Conservation (phyloP, 2,888 invertebrate species). For the Venusia cambrica region DNA sequence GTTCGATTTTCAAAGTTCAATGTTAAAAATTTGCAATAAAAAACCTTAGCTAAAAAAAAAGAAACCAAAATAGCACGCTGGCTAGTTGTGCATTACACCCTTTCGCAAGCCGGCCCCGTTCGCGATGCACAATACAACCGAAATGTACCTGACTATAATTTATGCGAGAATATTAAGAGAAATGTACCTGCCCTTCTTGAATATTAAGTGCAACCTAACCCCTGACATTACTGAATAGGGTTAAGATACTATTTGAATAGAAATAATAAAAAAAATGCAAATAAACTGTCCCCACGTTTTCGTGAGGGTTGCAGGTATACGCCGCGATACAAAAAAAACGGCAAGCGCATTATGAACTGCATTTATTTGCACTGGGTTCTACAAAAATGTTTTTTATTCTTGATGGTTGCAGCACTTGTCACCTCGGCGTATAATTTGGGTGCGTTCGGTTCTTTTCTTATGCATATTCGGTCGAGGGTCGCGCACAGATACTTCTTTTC, state of each 20-base stretch:
- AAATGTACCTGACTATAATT: slow-evolving; percentile 82
- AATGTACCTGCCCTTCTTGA: slow-evolving; percentile 82
- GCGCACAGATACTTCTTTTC: slow-evolving; percentile 73
- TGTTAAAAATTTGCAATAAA: slow-evolving; percentile 29
- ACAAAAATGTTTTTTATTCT: slow-evolving; percentile 40
- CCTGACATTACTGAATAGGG: slow-evolving; percentile 80
- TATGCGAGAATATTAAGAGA: slow-evolving; percentile 81
- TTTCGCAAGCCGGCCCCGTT: slow-evolving; percentile 47
- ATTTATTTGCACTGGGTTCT: slow-evolving; percentile 41
- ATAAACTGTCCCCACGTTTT: slow-evolving; percentile 77
- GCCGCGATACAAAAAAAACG: slow-evolving; percentile 58
- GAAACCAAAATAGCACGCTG: slow-evolving; percentile 41
- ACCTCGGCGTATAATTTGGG: slow-evolving; percentile 78
- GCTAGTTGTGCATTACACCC: slow-evolving; percentile 38
- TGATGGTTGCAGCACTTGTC: slow-evolving; percentile 70
- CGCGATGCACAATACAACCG: slow-evolving; percentile 69
- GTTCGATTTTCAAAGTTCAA: slow-evolving; percentile 50
- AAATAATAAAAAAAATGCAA: slow-evolving; percentile 80
- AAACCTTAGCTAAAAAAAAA: slow-evolving; percentile 39
- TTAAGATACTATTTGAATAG: slow-evolving; percentile 79
- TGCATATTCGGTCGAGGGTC: slow-evolving; percentile 70
- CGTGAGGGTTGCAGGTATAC: slow-evolving; percentile 67
- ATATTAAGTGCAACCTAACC: slow-evolving; percentile 82
- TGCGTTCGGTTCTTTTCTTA: slow-evolving; percentile 68
- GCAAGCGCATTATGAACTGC: slow-evolving; percentile 60